phyloP scores from a whole-genome alignment of 53 echinoderm and acorn worm genomes.

The Glandiceps talaboti region DNA sequence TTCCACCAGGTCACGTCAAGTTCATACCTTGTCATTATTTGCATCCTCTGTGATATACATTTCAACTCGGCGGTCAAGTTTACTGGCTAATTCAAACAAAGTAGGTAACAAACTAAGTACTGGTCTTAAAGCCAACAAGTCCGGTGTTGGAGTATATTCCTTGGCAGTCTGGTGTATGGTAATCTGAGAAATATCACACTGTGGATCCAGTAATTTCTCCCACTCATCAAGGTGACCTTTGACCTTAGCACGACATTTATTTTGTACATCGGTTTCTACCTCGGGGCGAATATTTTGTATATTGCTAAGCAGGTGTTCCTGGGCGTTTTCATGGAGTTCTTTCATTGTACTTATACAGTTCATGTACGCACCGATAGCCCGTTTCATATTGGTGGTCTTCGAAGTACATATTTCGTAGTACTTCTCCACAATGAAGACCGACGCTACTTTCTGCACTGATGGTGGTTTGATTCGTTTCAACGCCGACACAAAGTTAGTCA shows the following conservation, averaged over 20 bases:
- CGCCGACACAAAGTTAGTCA: background rate
- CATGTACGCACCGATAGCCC: background rate
- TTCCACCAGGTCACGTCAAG: no score
- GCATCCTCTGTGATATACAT: background rate
- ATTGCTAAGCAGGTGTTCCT: background rate
- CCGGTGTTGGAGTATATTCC: background rate
- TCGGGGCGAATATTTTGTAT: background rate
- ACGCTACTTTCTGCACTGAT: background rate
- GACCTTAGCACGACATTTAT: background rate
- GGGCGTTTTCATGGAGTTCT: background rate
- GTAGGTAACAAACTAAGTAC: background rate
- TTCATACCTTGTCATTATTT: background rate
- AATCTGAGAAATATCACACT: background rate
- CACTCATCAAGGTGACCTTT: background rate
- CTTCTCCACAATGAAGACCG: background rate
- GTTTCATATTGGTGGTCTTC: background rate
- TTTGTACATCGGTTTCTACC: background rate
- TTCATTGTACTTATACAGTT: background rate
- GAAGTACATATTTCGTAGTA: background rate
- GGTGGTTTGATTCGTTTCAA: background rate
- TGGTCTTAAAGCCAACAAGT: background rate
- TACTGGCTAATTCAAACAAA: background rate
- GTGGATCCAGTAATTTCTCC: background rate
- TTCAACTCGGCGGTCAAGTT: background rate
- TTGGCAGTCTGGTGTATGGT: background rate